Conservation (phyloP, 2,888 invertebrate species). For the Tribolium freemani region DNA sequence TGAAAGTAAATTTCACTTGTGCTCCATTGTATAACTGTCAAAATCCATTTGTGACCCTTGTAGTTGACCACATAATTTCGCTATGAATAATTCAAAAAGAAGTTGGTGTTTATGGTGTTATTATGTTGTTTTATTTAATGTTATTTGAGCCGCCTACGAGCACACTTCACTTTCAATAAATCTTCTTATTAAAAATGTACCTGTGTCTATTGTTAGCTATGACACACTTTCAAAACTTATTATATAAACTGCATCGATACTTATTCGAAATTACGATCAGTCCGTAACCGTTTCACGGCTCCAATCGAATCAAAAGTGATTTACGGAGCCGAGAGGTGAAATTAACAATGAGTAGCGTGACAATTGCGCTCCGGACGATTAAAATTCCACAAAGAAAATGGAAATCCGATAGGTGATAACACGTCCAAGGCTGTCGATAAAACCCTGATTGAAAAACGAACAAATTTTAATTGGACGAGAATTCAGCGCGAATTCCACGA, state of each 20-base stretch:
- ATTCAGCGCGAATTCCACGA: conserved; percentile 27
- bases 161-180: conserved; percentile 29
- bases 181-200: conserved; percentile 25
- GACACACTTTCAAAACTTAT: conserved; percentile 30
- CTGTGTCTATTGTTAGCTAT: conserved; percentile 25
- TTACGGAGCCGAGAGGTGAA: not conserved
- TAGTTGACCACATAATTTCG: conserved; percentile 9
- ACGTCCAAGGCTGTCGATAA: not conserved
- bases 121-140: conserved; percentile 17
- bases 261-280: not conserved
- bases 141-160: conserved; percentile 11
- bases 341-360: not conserved
- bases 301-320: not conserved
- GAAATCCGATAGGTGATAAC: not conserved
- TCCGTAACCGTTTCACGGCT: not conserved
- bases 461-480: conserved; percentile 32
- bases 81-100: conserved; percentile 26
- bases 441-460: not conserved
- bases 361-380: not conserved
- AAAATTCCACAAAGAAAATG: not conserved
- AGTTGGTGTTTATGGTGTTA: conserved; percentile 18
- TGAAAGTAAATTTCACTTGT: not conserved
- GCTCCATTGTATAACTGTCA: not conserved
- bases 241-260: not conserved
- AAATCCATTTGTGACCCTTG: not conserved